phyloP scores from a whole-genome alignment of 2,888 invertebrate species.

The Hoplodrina ambigua region DNA sequence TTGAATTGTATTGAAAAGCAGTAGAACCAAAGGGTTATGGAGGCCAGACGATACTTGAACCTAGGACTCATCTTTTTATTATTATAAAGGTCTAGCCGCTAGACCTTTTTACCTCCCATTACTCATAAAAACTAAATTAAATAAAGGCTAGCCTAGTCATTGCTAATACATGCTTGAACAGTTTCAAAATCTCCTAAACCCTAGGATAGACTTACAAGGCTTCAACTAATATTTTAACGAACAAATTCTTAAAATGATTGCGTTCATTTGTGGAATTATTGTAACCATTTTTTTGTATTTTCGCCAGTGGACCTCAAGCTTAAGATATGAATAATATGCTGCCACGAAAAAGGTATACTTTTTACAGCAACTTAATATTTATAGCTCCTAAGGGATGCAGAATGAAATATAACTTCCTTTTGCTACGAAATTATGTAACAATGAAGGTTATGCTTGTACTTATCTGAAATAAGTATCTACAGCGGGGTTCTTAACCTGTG shows the following conservation, averaged over 20 bases:
- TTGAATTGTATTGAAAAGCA: slow-evolving; percentile 21
- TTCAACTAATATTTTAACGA: background rate
- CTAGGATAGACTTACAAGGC: background rate
- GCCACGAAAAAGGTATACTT: slow-evolving; percentile 39
- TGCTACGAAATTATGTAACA: slow-evolving; percentile 30
- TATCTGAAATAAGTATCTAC: slow-evolving; percentile 7
- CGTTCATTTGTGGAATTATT: background rate
- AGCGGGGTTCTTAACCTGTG: too few relatives aligned
- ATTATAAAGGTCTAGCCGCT: slow-evolving; percentile 20
- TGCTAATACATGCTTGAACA: slow-evolving; percentile 4
- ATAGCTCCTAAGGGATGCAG: slow-evolving; percentile 40
- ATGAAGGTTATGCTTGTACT: slow-evolving; percentile 18
- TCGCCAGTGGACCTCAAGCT: slow-evolving; percentile 5
- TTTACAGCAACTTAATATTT: slow-evolving; percentile 46
- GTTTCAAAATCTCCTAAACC: background rate
- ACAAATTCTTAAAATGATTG: background rate
- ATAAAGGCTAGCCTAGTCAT: slow-evolving; percentile 1
- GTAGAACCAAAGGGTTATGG: background rate
- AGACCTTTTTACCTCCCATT: background rate
- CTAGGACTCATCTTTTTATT: slow-evolving; percentile 17
- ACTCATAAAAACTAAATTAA: slow-evolving; percentile 25
- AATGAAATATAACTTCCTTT: slow-evolving; percentile 43
- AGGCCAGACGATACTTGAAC: slow-evolving; percentile 5
- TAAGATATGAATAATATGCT: slow-evolving; percentile 26
- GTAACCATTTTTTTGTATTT: background rate